Percentiles rank a stretch among this genome's conserved stretches.
phyloP scores from a whole-genome alignment of 2,113 vertebrate genomes.

The cat (Felis catus) region DNA sequence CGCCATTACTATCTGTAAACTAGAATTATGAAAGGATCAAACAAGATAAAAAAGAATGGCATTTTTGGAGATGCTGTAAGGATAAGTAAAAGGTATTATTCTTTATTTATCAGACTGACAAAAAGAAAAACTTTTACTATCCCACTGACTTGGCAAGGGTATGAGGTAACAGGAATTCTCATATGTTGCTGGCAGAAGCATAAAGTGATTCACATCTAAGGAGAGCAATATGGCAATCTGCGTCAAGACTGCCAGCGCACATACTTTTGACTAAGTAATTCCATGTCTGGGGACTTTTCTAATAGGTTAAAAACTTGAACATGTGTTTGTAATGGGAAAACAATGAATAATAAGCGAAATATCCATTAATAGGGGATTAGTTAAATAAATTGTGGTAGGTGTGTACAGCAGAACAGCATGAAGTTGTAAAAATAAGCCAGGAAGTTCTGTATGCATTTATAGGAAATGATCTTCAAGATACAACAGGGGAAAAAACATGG shows the following conservation, averaged over 20 bases:
- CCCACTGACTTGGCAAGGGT: neutral
- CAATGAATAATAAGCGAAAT: conserved; percentile 15
- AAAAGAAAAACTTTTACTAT: neutral
- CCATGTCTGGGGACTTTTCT: conserved; percentile 4
- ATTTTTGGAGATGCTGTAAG: neutral
- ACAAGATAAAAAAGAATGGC: conserved; percentile 5
- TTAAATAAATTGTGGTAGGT: neutral
- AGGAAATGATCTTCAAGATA: conserved; percentile 10
- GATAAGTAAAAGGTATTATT: conserved; percentile 32
- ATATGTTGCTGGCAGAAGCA: neutral
- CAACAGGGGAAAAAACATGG: neutral
- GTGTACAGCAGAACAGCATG: neutral
- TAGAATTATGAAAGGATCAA: conserved; percentile 40
- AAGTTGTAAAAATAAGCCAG: conserved; percentile 4
- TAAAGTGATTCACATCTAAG: neutral
- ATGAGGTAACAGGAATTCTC: neutral
- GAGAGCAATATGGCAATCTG: neutral
- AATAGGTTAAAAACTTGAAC: conserved; percentile 35
- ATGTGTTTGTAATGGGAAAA: conserved; percentile 15
- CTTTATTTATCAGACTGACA: conserved; percentile 12
- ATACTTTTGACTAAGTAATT: conserved; percentile 14
- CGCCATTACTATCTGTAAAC: conserved; percentile 28
- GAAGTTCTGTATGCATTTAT: neutral
- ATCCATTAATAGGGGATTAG: neutral
- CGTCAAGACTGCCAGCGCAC: neutral